Evolutionary conservation across 2,888 invertebrate genomes (phyloP).

Genomic region (Hyles lineata): DNA sequence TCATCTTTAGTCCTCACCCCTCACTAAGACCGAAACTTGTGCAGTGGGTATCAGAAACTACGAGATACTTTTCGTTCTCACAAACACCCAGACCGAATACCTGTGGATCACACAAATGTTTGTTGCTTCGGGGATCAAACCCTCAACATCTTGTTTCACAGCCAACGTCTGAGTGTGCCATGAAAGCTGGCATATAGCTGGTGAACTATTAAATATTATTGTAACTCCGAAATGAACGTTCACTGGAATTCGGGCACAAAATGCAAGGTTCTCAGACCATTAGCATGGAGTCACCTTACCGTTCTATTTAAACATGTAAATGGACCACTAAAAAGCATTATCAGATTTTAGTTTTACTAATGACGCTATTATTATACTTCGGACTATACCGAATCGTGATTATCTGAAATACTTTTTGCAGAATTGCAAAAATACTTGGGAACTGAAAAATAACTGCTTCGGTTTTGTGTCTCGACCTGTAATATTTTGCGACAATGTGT

Average conservation of each 20-base stretch:
- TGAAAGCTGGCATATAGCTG: not conserved
- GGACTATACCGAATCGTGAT: not conserved
- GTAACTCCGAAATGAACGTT: not conserved
- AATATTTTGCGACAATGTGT: not conserved
- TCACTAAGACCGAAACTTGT: too few relatives aligned
- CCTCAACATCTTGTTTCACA: too few relatives aligned
- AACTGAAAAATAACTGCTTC: not conserved
- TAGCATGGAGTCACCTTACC: not conserved
- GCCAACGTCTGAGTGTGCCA: too few relatives aligned
- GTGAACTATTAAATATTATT: not conserved
- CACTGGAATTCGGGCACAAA: not conserved
- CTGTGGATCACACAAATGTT: too few relatives aligned
- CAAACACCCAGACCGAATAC: too few relatives aligned
- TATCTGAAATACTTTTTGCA: slow-evolving; percentile 8
- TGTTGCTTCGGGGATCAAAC: too few relatives aligned
- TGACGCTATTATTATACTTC: not conserved
- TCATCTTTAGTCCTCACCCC: too few relatives aligned
- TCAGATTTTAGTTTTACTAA: not conserved
- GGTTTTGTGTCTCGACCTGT: not conserved
- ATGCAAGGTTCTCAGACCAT: not conserved
- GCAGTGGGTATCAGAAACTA: too few relatives aligned
- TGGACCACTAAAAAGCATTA: not conserved
- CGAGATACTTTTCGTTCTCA: too few relatives aligned
- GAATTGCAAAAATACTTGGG: not conserved
- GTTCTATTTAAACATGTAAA: not conserved